Evolutionary conservation across 2,888 invertebrate genomes (phyloP).

Genomic region (Campopleginae sp.): DNA sequence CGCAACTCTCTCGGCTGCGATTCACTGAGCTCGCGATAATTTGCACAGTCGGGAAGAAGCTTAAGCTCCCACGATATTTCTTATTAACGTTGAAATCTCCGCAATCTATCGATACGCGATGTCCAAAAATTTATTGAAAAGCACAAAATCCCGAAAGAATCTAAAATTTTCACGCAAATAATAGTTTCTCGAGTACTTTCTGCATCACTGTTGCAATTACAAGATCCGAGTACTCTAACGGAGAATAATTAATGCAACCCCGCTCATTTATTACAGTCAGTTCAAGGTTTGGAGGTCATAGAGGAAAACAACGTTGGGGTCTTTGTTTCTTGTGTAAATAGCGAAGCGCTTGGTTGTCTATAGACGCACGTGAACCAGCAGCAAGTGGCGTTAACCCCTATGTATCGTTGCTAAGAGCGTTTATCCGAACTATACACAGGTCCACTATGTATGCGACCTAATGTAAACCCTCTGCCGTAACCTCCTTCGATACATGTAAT

Average conservation of each 20-base stretch:
- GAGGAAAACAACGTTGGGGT: background rate
- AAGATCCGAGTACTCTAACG: background rate
- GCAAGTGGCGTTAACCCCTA: slow-evolving; percentile 28
- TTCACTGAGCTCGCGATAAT: slow-evolving; percentile 26
- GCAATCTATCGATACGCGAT: background rate
- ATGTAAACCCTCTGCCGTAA: slow-evolving; percentile 2
- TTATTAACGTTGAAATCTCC: background rate
- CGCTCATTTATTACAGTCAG: background rate
- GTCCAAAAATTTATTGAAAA: background rate
- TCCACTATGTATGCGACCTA: background rate
- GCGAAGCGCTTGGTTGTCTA: slow-evolving; percentile 1
- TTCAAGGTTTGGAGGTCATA: background rate
- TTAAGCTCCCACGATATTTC: slow-evolving; percentile 12
- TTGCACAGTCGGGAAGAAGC: slow-evolving; percentile 22
- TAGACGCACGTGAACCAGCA: slow-evolving; percentile 17
- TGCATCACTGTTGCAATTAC: background rate
- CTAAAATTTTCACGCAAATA: background rate
- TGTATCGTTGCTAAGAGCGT: slow-evolving; percentile 10
- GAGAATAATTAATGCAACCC: background rate
- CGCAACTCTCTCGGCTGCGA: slow-evolving; percentile 48
- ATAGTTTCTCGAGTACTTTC: background rate
- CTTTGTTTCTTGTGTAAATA: slow-evolving; percentile 23
- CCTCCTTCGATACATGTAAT: background rate
- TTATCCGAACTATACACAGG: slow-evolving; percentile 24
- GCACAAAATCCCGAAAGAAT: background rate